phyloP scores from a whole-genome alignment of 1,140 invertebrate genomes.

The Paracyclopina nana region DNA sequence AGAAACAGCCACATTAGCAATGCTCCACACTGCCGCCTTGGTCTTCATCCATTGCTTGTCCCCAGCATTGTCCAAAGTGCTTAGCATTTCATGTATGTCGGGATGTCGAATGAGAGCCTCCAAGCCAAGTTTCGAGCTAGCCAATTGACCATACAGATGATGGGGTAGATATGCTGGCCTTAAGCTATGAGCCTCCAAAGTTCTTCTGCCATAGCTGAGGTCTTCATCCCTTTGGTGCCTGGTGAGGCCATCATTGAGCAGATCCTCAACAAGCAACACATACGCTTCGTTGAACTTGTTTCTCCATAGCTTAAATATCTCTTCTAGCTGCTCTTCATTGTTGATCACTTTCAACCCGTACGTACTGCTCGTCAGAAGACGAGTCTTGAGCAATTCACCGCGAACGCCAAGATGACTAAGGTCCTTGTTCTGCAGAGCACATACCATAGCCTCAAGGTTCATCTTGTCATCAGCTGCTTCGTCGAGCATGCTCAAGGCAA shows the following conservation, averaged over 20 bases:
- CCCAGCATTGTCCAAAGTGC: neutral
- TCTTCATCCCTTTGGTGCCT: slow-evolving; percentile 57
- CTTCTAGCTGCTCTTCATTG: slow-evolving; percentile 1
- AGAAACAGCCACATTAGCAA: slow-evolving; percentile 60
- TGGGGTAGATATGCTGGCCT: slow-evolving; percentile 47
- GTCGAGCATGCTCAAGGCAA: slow-evolving; percentile 61
- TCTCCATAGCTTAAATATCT: slow-evolving; percentile 7
- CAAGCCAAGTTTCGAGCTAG: slow-evolving; percentile 50
- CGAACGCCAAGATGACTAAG: neutral
- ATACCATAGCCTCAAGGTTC: slow-evolving; percentile 16
- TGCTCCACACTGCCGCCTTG: slow-evolving; percentile 76
- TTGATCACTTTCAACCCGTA: slow-evolving; percentile 1
- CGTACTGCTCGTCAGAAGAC: slow-evolving; percentile 27
- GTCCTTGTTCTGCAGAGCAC: neutral
- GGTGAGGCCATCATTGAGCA: slow-evolving; percentile 65
- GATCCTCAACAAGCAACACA: slow-evolving; percentile 64
- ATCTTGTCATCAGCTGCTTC: slow-evolving; percentile 73
- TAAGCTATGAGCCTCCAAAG: slow-evolving; percentile 25
- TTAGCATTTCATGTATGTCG: slow-evolving; percentile 21
- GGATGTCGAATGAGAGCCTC: slow-evolving; percentile 36
- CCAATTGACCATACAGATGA: slow-evolving; percentile 72
- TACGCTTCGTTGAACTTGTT: slow-evolving; percentile 36
- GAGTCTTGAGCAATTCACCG: neutral
- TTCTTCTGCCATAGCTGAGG: slow-evolving; percentile 36
- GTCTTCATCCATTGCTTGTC: neutral